Evolutionary conservation across 2,888 invertebrate species (phyloP), one percentile per base, ranked within the genome.

Genomic region (Cantharis rustica): DNA sequence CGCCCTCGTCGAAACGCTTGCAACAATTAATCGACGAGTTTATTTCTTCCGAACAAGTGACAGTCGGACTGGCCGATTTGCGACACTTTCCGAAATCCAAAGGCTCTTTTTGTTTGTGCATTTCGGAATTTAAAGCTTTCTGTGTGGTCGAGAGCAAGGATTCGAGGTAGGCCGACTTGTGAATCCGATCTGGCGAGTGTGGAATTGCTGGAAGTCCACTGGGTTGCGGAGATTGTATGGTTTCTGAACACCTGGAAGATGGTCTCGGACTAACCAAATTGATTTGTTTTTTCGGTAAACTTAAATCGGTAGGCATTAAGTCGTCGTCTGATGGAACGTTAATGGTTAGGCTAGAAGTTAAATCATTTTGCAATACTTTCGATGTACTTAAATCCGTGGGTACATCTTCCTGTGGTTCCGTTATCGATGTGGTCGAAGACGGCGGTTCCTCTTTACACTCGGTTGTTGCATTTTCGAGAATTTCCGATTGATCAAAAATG

Each of bases 1-100:
- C 77, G 5, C 77, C 72, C 1, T 75, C 75, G 10, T 72, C 68
- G 11, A 62, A 31, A 3, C 23, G 16, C 13, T 69, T 64, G 10
- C 66, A 64, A 20, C 70, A 69, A 11, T 72, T 70, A 77, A 85
- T 89, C 76, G 91, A 89, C 82, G 91, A 91, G 80, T 92, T 91
- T 3, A 92, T 92, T 85, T 94, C 94, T 81, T 94, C 93, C 0
- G 94, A 93, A 83, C 94, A 94, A n/a, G 93, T 92, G 1, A 94
- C 93, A 0, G 93, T 93, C 0, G 93, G 93, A 86, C 94, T 94
- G 0, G 92, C 92, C 13, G 92, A 93, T 86, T 92, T 93, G 83
- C 92, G 88, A 82, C 91, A 90, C 85, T 92, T 93, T 3, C 93
- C 94, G 83, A 94, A 87, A 88, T 94, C 93, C 61, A 93, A 87